Conservation (phyloP, 2,888 invertebrate species). For the Sphecodes monilicornis region DNA sequence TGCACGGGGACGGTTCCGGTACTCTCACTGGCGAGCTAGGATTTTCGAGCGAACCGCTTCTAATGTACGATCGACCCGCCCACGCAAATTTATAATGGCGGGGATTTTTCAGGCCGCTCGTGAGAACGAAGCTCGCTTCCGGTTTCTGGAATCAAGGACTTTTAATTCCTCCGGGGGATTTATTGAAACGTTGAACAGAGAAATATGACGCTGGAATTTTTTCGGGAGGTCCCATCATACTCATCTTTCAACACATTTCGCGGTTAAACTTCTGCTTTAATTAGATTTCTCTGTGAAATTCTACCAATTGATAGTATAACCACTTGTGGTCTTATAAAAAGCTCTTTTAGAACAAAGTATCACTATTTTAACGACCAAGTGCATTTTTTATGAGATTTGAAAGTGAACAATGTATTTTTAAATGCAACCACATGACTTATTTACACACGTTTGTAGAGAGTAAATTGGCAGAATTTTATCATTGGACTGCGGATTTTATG, state of each 20-base stretch:
- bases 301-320: neutral
- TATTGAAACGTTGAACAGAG: neutral
- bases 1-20: conserved; percentile 20
- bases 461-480: too few species aligned
- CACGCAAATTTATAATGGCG: conserved; percentile 40
- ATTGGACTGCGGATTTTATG: too few species aligned
- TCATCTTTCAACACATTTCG: neutral
- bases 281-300: too few species aligned
- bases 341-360: neutral
- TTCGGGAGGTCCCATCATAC: neutral
- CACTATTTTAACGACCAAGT: neutral
- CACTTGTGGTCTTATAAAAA: neutral
- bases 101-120: conserved; percentile 28
- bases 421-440: too few species aligned
- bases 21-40: conserved; percentile 6
- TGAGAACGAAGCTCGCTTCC: conserved; percentile 31
- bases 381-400: neutral
- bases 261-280: neutral
- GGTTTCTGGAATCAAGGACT: neutral
- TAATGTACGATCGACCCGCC: conserved; percentile 50
- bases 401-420: too few species aligned
- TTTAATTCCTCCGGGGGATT: neutral
- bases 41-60: conserved; percentile 29
- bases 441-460: too few species aligned
- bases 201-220: neutral